These are phyloP conservation scores for Cremastinae sp. DNA, from an alignment of 2,888 invertebrate species.

Conservation along the genomic window DNA sequence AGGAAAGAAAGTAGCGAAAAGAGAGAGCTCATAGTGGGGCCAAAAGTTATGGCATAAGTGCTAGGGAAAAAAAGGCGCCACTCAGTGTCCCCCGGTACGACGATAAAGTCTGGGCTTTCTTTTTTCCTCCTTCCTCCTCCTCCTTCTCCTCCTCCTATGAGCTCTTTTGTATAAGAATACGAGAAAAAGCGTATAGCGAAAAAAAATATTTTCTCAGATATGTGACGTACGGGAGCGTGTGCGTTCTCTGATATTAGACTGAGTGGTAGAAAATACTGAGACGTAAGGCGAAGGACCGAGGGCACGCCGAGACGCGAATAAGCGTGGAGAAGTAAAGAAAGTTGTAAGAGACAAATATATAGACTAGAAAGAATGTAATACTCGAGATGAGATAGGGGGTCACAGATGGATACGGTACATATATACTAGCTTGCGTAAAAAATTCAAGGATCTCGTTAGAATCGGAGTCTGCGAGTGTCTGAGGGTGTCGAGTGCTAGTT, in stretches of 20 bases:
- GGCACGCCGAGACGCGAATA: not conserved
- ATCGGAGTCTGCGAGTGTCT: constrained; percentile 39
- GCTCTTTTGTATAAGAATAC: constrained; percentile 44
- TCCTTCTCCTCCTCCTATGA: not conserved
- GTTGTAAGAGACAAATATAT: constrained; percentile 54
- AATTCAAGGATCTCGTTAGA: constrained; percentile 61
- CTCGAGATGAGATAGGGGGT: constrained; percentile 29
- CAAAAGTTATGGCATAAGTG: constrained; percentile 65
- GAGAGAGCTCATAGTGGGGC: constrained; percentile 50
- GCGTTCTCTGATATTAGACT: not conserved
- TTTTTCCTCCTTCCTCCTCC: no score
- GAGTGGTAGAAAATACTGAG: constrained; percentile 29
- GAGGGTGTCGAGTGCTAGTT: constrained; percentile 51
- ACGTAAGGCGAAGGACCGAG: constrained; percentile 9
- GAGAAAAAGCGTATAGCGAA: constrained; percentile 40
- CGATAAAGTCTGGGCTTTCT: constrained; percentile 59
- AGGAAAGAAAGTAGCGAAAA: constrained; percentile 33
- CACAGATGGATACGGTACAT: constrained; percentile 46
- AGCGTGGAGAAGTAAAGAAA: constrained; percentile 28
- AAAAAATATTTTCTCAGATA: constrained; percentile 36
- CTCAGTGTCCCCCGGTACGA: constrained; percentile 46
- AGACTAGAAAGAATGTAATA: constrained; percentile 47
- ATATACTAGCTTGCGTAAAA: constrained; percentile 29
- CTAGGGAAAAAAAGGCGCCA: constrained; percentile 59
- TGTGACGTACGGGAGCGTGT: constrained; percentile 9